Evolutionary conservation across 2,113 vertebrate species (phyloP).

Genomic region (Casuarius casuarius): DNA sequence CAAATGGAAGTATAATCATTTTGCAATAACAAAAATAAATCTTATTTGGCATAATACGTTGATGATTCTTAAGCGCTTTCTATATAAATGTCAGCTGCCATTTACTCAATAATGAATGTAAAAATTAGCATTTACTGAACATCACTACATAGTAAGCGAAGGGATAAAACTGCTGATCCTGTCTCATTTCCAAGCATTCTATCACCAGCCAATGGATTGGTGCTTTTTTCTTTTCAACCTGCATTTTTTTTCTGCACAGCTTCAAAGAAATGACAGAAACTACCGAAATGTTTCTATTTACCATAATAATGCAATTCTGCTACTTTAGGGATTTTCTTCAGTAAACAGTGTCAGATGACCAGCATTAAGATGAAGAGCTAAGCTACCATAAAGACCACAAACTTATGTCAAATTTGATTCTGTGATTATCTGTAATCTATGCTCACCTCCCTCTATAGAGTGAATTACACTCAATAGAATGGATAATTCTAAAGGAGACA

Average conservation of each 20-base stretch:
- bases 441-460: constrained; percentile 50
- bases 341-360: constrained; percentile 54
- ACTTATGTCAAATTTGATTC: constrained; percentile 45
- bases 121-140: constrained; percentile 28
- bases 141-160: not conserved
- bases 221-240: constrained; percentile 23
- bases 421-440: constrained; percentile 47
- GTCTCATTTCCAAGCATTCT: not conserved
- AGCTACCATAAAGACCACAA: constrained; percentile 55
- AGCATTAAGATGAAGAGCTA: constrained; percentile 41
- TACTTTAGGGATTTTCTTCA: constrained; percentile 33
- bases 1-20: not conserved
- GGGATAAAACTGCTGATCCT: not conserved
- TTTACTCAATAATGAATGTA: not conserved
- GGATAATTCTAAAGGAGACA: constrained; percentile 61
- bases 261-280: constrained; percentile 53
- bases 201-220: not conserved
- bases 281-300: constrained; percentile 52
- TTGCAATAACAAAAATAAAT: not conserved
- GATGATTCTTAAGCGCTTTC: not conserved
- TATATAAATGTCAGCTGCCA: not conserved
- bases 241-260: not conserved
- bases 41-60: not conserved
- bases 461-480: constrained; percentile 34
- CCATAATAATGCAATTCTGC: constrained; percentile 32